phyloP scores from a whole-genome alignment of 1,140 invertebrate genomes.

The Aleiodes sp. region DNA sequence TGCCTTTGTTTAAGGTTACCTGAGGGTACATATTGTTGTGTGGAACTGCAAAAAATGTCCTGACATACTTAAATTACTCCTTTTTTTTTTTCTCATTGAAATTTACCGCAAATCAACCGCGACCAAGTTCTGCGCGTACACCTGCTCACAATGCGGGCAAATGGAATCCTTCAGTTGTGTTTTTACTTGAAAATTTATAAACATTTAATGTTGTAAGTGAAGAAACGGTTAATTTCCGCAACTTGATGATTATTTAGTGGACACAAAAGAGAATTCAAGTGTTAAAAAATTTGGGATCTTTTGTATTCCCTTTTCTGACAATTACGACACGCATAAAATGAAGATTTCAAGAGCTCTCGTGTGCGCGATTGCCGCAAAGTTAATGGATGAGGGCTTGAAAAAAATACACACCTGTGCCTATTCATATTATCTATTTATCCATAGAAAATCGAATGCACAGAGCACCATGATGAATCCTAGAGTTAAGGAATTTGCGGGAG shows the following conservation, averaged over 20 bases:
- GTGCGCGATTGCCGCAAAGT: background rate
- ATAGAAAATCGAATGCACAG: no score
- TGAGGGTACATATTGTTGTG: background rate
- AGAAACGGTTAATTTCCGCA: background rate
- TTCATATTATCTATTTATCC: background rate
- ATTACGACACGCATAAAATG: no score
- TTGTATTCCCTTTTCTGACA: no score
- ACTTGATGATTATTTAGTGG: background rate
- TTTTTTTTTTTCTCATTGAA: conserved; percentile 26
- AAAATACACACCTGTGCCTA: background rate
- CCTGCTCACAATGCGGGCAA: conserved; percentile 28
- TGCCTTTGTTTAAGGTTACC: conserved; percentile 3
- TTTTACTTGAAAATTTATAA: background rate
- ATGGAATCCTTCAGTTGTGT: background rate
- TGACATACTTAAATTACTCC: conserved; percentile 14
- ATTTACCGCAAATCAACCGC: conserved; percentile 36
- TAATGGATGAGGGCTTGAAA: no score
- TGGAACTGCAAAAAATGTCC: background rate
- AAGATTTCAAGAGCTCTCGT: background rate
- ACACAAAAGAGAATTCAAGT: background rate
- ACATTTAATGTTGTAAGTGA: no score
- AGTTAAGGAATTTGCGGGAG: background rate
- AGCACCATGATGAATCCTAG: no score
- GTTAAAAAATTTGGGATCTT: no score
- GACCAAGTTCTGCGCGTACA: conserved; percentile 36